These are phyloP conservation scores for Mnemiopsis leidyi DNA, from an alignment of 37 sponge, comb jelly and placozoan species.

Conservation along the genomic window DNA sequence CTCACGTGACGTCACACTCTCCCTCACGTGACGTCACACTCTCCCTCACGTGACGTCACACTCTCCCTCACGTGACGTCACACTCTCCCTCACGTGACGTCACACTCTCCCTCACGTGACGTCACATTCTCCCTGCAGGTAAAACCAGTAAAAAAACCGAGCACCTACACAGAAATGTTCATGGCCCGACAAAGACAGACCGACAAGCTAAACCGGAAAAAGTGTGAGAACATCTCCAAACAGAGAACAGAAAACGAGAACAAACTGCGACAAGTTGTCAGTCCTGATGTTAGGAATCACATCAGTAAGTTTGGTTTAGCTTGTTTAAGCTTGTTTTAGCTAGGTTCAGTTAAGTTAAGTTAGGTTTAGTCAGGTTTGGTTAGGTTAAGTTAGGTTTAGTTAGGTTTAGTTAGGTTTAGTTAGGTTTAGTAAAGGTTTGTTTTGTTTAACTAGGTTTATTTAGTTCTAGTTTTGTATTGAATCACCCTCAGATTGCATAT, in stretches of 20 bases:
- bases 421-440: too few relatives aligned
- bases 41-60: not conserved
- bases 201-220: not conserved
- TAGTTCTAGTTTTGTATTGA: too few relatives aligned
- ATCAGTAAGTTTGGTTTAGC: not conserved
- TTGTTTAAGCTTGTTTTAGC: too few relatives aligned
- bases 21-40: not conserved
- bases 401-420: too few relatives aligned
- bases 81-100: not conserved
- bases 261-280: not conserved
- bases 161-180: slow-evolving; percentile 27
- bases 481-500: too few relatives aligned
- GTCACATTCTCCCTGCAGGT: not conserved
- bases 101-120: not conserved
- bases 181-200: not conserved
- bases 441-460: too few relatives aligned
- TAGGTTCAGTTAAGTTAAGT: too few relatives aligned
- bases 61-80: not conserved
- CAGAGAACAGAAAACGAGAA: not conserved
- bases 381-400: too few relatives aligned
- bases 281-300: not conserved
- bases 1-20: not conserved
- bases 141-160: not conserved
- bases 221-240: not conserved
- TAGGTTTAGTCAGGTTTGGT: too few relatives aligned